Base-by-base conservation (phyloP, 53 echinoderm and acorn worm genomes). In the Luidia sarsii region DNA sequence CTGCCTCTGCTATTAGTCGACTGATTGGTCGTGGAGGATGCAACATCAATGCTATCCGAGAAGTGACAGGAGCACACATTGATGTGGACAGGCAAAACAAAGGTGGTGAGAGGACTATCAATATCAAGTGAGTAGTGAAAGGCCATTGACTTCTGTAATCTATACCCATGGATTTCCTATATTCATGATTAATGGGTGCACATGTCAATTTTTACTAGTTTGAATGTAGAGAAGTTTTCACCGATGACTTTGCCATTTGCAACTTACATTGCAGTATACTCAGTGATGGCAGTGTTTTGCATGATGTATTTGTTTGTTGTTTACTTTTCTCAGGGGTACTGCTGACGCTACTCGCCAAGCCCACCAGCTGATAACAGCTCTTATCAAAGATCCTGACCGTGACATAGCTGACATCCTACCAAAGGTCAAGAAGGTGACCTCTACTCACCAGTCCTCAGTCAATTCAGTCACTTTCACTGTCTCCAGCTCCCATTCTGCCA, bases 41-140 rank as follows among this genome's bases (percentile, higher is more conserved):
- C 52, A 99, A 99, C 82, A 99, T 99, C 89, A 99, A 97, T 24
- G 91, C 97, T 4, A 97, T 97, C 39, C 46, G 97, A 54, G 97
- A 97, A 38, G 91, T 91, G 32, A 93, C 97, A 0, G 97, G 97
- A 29, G 93, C 97, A 18, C 97, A 97, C 67, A 97, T 97, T 23
- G 97, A 97, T 57, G 92, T 97, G 2, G 97, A 97, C 29, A 55
- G 93, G 69, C 97, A 97, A 85, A 91, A 91, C 43, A 97, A 97
- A 51, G 93, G 97, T 35, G 94, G 94, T 24, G 97, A 96, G 50
- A 88, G 97, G 41, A 93, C 88, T 64, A 97, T 97, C 35, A 97
- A 93, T 55, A 94, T 97, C 91, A 97, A 93, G 97, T 97, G 54
- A 95, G 91, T 75, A n/a, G n/a, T n/a, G n/a, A n/a, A n/a, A n/a